phyloP scores from a whole-genome alignment of 30 jellyfish, hydroid and myxozoan species.

The Nemopilema nomurai region DNA sequence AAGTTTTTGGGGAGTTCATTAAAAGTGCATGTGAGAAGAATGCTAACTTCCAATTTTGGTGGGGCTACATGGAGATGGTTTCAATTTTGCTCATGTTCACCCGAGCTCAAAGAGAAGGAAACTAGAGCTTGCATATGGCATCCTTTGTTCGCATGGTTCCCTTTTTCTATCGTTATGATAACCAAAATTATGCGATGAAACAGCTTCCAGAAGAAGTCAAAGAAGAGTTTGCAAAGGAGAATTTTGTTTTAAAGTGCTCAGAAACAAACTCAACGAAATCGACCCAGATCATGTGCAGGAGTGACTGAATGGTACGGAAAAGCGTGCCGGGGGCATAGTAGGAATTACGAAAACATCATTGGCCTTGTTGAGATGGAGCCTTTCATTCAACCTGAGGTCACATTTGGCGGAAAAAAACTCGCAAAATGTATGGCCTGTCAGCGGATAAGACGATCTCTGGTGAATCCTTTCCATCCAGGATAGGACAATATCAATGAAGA shows the following conservation, averaged over 20 bases:
- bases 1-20: too few relatives aligned
- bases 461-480: neutral
- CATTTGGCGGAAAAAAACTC: conserved; percentile 8
- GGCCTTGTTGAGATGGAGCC: conserved; percentile 28
- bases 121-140: too few relatives aligned
- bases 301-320: conserved; percentile 19
- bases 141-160: too few relatives aligned
- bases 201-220: conserved; percentile 9
- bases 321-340: conserved; percentile 15
- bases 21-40: too few relatives aligned
- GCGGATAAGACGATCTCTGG: conserved; percentile 8
- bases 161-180: neutral
- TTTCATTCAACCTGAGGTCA: conserved; percentile 7
- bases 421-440: conserved; percentile 6
- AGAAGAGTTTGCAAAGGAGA: conserved; percentile 14
- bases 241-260: conserved; percentile 1
- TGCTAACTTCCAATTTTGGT: too few relatives aligned
- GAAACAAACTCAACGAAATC: neutral
- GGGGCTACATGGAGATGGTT: too few relatives aligned
- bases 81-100: too few relatives aligned
- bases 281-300: conserved; percentile 16
- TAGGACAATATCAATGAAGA: neutral
- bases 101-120: too few relatives aligned
- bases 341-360: conserved; percentile 15
- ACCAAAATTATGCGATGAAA: conserved; percentile 4